These are phyloP conservation scores for Nomada goodeniana DNA, from an alignment of 2,888 invertebrate species.

Conservation along the genomic window DNA sequence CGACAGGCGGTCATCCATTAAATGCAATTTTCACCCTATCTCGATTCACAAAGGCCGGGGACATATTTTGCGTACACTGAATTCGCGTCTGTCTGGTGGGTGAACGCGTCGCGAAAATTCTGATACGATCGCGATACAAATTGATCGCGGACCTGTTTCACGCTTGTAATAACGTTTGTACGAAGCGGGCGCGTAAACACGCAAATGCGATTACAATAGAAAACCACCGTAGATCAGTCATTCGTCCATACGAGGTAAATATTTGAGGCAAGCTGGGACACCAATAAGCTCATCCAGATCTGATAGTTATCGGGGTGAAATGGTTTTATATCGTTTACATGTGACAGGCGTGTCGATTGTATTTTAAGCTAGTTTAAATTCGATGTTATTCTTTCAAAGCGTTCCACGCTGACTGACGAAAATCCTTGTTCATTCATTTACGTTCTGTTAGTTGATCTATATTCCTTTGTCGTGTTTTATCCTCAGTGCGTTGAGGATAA, in stretches of 20 bases:
- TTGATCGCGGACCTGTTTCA: constrained; percentile 37
- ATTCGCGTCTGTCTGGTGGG: constrained; percentile 5
- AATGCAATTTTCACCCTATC: constrained; percentile 66
- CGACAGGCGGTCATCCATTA: constrained; percentile 69
- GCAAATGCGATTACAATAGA: neutral
- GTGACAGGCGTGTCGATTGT: no score
- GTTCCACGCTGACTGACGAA: no score
- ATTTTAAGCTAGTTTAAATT: no score
- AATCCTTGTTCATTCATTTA: no score
- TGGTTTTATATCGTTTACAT: neutral
- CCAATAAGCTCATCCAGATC: neutral
- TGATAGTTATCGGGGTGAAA: neutral
- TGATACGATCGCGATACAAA: constrained; percentile 51
- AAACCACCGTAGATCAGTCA: constrained; percentile 12
- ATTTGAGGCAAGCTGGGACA: neutral
- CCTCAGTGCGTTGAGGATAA: no score
- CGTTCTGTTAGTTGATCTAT: no score
- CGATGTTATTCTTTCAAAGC: no score
- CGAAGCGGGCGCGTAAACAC: constrained; percentile 32
- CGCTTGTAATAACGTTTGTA: constrained; percentile 51
- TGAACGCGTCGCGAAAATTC: constrained; percentile 48
- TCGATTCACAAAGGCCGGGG: constrained; percentile 49
- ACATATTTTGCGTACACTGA: constrained; percentile 50
- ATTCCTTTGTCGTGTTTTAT: no score
- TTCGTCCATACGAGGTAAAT: neutral